These are phyloP conservation scores for Calameuta idolon DNA, from an alignment of 2,888 invertebrate genomes.

Conservation along the genomic window DNA sequence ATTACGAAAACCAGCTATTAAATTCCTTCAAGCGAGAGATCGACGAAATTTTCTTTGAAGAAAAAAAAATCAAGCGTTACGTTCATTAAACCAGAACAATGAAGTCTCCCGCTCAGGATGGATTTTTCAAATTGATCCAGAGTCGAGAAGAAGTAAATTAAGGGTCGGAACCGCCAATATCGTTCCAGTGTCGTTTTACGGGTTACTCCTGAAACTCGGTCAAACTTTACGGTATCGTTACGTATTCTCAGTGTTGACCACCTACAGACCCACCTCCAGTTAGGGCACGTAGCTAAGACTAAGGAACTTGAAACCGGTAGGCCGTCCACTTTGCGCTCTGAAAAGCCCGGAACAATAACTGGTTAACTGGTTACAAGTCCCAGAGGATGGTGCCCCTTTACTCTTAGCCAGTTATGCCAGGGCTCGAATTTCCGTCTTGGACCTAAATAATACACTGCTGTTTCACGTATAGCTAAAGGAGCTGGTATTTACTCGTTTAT, in stretches of 20 bases:
- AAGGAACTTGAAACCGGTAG: constrained; percentile 6
- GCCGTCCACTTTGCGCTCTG: constrained; percentile 15
- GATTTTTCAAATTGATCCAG: not conserved
- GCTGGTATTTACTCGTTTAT: not conserved
- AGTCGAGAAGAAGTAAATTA: not conserved
- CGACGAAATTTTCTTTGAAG: not conserved
- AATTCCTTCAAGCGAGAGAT: not conserved
- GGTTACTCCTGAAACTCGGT: constrained; percentile 4
- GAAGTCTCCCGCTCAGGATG: not conserved
- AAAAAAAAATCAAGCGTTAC: not conserved
- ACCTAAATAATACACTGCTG: not conserved
- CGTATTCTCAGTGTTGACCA: not conserved
- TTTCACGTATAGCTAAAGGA: not conserved
- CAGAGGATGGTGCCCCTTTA: constrained; percentile 20
- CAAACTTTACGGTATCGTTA: not conserved
- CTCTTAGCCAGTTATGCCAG: constrained; percentile 19
- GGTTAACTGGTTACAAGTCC: constrained; percentile 26
- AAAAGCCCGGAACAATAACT: constrained; percentile 28
- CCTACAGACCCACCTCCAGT: not conserved
- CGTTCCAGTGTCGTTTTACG: not conserved
- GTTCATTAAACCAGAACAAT: constrained; percentile 1
- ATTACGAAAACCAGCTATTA: not conserved
- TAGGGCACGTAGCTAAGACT: not conserved
- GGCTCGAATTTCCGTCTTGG: not conserved
- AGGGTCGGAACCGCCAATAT: not conserved